phyloP scores from a whole-genome alignment of 2,797 vertebrate species.

The Sitta carolinensis region DNA sequence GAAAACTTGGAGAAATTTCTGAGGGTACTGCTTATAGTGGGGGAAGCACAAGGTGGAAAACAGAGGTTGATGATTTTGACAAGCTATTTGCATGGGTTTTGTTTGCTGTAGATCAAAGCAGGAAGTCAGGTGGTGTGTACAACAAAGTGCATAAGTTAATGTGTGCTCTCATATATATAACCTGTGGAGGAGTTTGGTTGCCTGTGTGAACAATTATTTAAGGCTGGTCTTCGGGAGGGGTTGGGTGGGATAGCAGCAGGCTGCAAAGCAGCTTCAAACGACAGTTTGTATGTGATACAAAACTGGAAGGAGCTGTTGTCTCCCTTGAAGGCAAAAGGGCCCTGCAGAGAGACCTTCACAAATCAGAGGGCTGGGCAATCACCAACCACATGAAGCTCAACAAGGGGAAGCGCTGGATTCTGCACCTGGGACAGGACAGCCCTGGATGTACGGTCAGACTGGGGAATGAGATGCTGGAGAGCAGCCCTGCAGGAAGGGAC shows the following conservation, averaged over 20 bases:
- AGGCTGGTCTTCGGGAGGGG: background rate
- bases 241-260: background rate
- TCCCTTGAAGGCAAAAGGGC: background rate
- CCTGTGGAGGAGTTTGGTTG: background rate
- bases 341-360: background rate
- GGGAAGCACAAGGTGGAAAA: background rate
- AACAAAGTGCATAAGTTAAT: background rate
- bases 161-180: background rate
- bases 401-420: accelerated
- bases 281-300: background rate
- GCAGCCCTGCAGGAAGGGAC: background rate
- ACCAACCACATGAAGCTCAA: background rate
- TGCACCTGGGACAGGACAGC: background rate
- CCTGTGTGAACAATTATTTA: background rate
- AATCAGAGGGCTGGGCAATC: background rate
- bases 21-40: background rate
- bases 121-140: background rate
- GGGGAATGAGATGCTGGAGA: background rate
- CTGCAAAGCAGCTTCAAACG: background rate
- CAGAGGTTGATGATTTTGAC: background rate
- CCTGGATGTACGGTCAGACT: background rate
- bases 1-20: background rate
- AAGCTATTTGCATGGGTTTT: background rate
- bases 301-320: background rate
- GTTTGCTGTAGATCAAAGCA: background rate